Conservation (phyloP, 2,888 invertebrate genomes). For the Diarsia dahlii region DNA sequence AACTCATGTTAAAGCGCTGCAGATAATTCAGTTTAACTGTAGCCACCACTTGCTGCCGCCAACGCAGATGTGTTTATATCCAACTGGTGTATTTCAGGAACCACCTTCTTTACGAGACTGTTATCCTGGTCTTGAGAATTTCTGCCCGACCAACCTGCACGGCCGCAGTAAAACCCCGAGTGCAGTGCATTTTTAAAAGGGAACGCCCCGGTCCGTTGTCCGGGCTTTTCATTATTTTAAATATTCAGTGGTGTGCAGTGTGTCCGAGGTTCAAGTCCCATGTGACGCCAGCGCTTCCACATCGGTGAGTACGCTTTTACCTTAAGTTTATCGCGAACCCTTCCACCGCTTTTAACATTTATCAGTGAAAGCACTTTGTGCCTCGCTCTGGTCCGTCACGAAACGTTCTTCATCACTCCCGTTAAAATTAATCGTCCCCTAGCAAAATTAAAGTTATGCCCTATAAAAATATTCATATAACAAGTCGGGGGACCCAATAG, state of each 20-base stretch:
- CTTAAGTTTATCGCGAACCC: slow-evolving; percentile 73
- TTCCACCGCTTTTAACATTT: slow-evolving; percentile 74
- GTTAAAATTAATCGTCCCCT: slow-evolving; percentile 84
- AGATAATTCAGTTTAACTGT: slow-evolving; percentile 72
- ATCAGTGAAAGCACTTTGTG: slow-evolving; percentile 73
- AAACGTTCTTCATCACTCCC: slow-evolving; percentile 72
- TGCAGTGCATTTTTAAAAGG: slow-evolving; percentile 90
- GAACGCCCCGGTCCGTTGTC: slow-evolving; percentile 84
- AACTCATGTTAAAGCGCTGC: slow-evolving; percentile 52
- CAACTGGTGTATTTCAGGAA: slow-evolving; percentile 75
- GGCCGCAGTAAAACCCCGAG: slow-evolving; percentile 85
- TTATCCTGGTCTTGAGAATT: slow-evolving; percentile 82
- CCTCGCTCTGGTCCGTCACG: slow-evolving; percentile 48
- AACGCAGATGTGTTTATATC: slow-evolving; percentile 76
- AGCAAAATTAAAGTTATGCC: slow-evolving; percentile 86
- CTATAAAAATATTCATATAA: slow-evolving; percentile 87
- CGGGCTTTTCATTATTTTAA: slow-evolving; percentile 89
- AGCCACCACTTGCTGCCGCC: slow-evolving; percentile 66
- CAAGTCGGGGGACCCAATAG: slow-evolving; percentile 85
- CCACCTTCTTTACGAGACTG: slow-evolving; percentile 86
- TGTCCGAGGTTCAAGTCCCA: slow-evolving; percentile 76
- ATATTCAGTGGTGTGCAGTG: slow-evolving; percentile 89
- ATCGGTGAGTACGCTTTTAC: slow-evolving; percentile 81
- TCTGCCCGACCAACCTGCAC: slow-evolving; percentile 88
- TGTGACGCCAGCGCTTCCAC: slow-evolving; percentile 71